Base-by-base conservation (phyloP, 1,140 invertebrate genomes). In the Rhopalosiphum maidis region DNA sequence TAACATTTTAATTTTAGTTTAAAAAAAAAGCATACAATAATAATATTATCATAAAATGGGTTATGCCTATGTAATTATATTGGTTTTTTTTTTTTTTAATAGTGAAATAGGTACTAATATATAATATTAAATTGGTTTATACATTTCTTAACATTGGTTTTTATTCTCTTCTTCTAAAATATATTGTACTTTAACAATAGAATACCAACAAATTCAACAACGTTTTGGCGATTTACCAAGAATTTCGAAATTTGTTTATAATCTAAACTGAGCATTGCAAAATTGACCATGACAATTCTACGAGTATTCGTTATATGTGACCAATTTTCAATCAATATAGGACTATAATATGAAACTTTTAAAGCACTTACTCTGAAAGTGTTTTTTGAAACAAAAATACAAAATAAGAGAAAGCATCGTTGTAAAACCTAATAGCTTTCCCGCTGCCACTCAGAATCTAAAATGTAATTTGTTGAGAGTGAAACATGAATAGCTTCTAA, bases 381-480 rank as follows among this genome's bases (percentile, higher is more conserved):
- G 41, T 46, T 86, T 68, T 86, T 86, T 86, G 25, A 86, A 86
- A 46, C 25, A 87, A 87, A 48, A 48, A 87, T 48, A 87, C 3
- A 48, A 48, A 41, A 87, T 87, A 48, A 87, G 35, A 85, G 37
- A 41, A 48, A 30, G 6, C 3, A 6, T 7, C 25, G 30, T 48
- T 30, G 41, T n/a, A 87, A 43, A 87, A 87, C 43, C 85, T 30
- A 46, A 43, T 46, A 86, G 41, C 83, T 86, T 86, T 46, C 4
- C 15, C 18, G 11, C 85, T 46, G 43, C 11, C 85, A 48, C 30
- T 18, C 25, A 48, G 30, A 85, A 43, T 48, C 46, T 87, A 48
- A 87, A 87, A 87, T 87, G 30, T 48, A 48, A 48, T 87, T 87
- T 87, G 46, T 51, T 87, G 35, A 48, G 46, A 51, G 23, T 35